These are phyloP conservation scores for Melanostoma mellinum DNA, from an alignment of 2,888 invertebrate genomes.

Conservation along the genomic window DNA sequence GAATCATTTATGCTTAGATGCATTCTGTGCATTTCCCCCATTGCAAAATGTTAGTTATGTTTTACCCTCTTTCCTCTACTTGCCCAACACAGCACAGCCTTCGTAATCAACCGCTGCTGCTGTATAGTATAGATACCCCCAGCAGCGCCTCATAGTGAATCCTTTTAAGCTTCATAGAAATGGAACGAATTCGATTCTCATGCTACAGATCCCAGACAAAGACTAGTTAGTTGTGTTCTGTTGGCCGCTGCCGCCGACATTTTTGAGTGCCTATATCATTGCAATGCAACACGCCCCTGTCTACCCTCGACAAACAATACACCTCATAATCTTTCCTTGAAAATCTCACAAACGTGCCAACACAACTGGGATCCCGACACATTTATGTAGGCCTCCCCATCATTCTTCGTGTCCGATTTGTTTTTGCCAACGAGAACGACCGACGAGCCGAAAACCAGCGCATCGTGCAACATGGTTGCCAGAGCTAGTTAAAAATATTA, in stretches of 20 bases:
- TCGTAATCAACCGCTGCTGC: neutral
- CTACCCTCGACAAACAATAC: constrained; percentile 60
- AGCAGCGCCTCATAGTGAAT: constrained; percentile 17
- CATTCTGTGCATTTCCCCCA: constrained; percentile 41
- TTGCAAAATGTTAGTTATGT: constrained; percentile 34
- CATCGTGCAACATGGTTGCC: constrained; percentile 19
- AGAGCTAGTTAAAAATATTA: neutral
- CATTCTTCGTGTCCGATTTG: constrained; percentile 28
- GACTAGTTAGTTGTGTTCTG: constrained; percentile 14
- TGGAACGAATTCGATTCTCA: constrained; percentile 29
- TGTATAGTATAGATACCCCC: neutral
- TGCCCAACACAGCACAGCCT: neutral
- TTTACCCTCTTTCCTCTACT: constrained; percentile 5
- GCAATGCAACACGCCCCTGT: constrained; percentile 47
- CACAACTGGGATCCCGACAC: constrained; percentile 39
- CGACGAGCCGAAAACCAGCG: constrained; percentile 28
- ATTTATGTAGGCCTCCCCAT: constrained; percentile 33
- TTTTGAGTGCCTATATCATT: constrained; percentile 61
- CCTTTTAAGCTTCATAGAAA: constrained; percentile 42
- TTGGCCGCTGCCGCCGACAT: constrained; percentile 23
- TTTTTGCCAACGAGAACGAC: constrained; percentile 27
- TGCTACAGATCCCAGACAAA: constrained; percentile 48
- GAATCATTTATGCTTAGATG: constrained; percentile 53
- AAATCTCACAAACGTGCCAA: constrained; percentile 70
- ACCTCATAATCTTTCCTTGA: constrained; percentile 67